These are phyloP conservation scores for Odontocerum albicorne DNA, from an alignment of 2,888 invertebrate genomes.

Conservation along the genomic window DNA sequence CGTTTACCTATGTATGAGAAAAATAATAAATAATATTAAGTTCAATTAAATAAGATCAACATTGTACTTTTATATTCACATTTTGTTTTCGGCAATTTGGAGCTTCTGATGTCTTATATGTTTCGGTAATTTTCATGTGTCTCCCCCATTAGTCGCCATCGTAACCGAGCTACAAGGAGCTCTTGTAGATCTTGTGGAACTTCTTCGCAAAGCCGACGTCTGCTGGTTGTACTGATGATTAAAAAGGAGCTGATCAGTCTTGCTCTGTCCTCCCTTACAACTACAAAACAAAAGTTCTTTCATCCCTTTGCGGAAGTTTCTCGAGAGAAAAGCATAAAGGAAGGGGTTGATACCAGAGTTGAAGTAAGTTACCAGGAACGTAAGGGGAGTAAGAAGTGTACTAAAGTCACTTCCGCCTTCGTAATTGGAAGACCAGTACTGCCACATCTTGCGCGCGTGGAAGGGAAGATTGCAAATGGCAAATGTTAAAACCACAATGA, in stretches of 20 bases:
- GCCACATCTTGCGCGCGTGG: slow-evolving; percentile 87
- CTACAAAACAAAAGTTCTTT: slow-evolving; percentile 65
- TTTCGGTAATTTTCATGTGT: slow-evolving; percentile 47
- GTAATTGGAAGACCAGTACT: slow-evolving; percentile 75
- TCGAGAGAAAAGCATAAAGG: slow-evolving; percentile 82
- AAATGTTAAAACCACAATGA: slow-evolving; percentile 86
- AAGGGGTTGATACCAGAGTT: slow-evolving; percentile 91
- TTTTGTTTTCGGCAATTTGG: slow-evolving; percentile 9
- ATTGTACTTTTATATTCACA: neutral
- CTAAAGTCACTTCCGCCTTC: slow-evolving; percentile 74
- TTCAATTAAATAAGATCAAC: neutral
- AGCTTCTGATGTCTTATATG: slow-evolving; percentile 7
- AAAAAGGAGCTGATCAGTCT: slow-evolving; percentile 54
- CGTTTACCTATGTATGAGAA: no score
- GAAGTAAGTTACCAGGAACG: slow-evolving; percentile 84
- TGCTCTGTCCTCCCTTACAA: slow-evolving; percentile 27
- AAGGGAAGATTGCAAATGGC: slow-evolving; percentile 88
- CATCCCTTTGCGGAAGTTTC: slow-evolving; percentile 84
- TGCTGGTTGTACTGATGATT: slow-evolving; percentile 53
- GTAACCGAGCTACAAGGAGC: slow-evolving; percentile 60
- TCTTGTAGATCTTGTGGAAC: slow-evolving; percentile 57
- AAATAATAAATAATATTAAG: no score
- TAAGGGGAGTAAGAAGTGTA: slow-evolving; percentile 78
- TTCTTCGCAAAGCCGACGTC: slow-evolving; percentile 49
- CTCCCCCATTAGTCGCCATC: slow-evolving; percentile 52